Base-by-base conservation (phyloP, 2,888 invertebrate species). In the Spilarctia lutea region DNA sequence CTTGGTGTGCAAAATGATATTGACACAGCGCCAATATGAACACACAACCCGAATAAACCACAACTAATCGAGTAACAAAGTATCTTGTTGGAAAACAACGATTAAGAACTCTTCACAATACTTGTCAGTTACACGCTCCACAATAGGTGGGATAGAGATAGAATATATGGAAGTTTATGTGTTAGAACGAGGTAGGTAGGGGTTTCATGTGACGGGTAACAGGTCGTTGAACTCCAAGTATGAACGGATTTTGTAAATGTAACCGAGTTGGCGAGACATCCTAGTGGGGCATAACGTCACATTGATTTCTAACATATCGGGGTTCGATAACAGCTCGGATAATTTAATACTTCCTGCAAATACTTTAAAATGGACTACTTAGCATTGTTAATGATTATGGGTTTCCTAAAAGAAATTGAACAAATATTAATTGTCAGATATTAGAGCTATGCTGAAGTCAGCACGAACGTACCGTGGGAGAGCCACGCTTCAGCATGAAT, bases 201-300 rank as follows among this genome's bases (percentile, higher is more conserved):
- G 79, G 79, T 76, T 80, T 79, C 82, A 79, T 85, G 81, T 85
- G 89, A 88, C 90, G 88, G 90, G 89, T 90, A 86, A 85, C 79
- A 79, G 91, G 88, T 84, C 89, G 80, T 79, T 85, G 86, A 85
- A 79, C 85, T 78, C 75, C 33, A 74, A 79, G 75, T 78, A 75
- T 68, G 80, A 77, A 78, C 75, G 77, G 79, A 83, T 81, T 85
- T 83, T 48, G 82, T 81, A 77, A 78, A 77, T 77, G 78, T 74
- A 79, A 81, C 74, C 63, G 65, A 80, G 83, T 79, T 72, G 71
- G 8, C 70, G n/a, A 39, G 39, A 35, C 39, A 63, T 63, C 30
- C 63, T 63, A 63, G 30, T 30, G 30, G 27, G 2, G 30, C 30
- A 4, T 63, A 30, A 18, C 16, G 18, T 48, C 4, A 11, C 18